Evolutionary conservation across 2,797 vertebrate genomes (phyloP).

Genomic region (Lacerta viridis): DNA sequence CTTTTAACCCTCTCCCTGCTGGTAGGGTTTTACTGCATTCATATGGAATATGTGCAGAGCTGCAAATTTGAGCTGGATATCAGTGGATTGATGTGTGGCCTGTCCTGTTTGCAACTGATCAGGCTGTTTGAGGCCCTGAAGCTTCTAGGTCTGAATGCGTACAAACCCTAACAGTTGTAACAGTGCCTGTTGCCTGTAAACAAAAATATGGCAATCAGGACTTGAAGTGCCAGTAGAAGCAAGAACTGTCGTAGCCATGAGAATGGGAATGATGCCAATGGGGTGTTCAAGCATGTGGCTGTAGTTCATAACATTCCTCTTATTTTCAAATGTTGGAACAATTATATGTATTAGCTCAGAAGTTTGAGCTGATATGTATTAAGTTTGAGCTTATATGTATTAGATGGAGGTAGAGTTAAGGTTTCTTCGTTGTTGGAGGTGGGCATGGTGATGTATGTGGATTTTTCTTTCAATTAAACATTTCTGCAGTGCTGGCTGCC

Average conservation of each 20-base stretch:
- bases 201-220: neutral
- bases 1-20: constrained; percentile 59
- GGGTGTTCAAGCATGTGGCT: neutral
- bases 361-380: too few relatives aligned
- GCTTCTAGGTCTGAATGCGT: neutral
- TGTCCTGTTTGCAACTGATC: neutral
- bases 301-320: neutral
- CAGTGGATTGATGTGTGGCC: constrained; percentile 13
- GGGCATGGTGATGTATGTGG: too few relatives aligned
- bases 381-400: too few relatives aligned
- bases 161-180: too few relatives aligned
- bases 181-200: too few relatives aligned
- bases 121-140: neutral
- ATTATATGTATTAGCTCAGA: neutral
- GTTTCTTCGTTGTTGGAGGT: too few relatives aligned
- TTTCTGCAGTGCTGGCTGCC: too few relatives aligned
- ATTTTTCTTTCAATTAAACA: too few relatives aligned
- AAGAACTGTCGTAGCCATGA: neutral
- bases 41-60: constrained; percentile 39
- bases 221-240: neutral
- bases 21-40: constrained; percentile 46
- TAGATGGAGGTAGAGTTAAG: too few relatives aligned
- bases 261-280: neutral
- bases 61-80: neutral
- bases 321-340: neutral